Evolutionary conservation across 2,113 vertebrate genomes (phyloP).

Genomic region (Daphoenositta chrysoptera): DNA sequence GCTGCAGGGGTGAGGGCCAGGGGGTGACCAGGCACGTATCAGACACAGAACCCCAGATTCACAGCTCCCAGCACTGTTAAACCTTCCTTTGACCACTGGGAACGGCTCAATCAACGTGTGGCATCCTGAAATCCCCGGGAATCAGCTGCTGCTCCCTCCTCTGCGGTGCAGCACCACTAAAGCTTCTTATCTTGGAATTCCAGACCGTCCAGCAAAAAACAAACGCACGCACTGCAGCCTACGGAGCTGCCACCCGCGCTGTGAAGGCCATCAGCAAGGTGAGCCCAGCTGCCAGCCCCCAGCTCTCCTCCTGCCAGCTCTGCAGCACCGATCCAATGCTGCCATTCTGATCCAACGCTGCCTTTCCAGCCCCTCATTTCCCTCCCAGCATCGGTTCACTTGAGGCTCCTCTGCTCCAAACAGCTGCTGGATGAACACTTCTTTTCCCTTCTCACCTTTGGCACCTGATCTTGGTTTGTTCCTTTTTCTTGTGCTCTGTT

Average conservation of each 20-base stretch:
- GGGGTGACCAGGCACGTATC: not conserved
- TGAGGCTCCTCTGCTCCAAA: not conserved
- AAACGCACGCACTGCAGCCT: constrained; percentile 57
- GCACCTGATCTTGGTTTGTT: not conserved
- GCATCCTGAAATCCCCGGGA: not conserved
- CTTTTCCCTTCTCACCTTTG: not conserved
- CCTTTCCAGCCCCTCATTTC: rapidly evolving
- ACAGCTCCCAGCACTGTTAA: not conserved
- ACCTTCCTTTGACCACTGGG: not conserved
- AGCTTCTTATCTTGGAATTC: not conserved
- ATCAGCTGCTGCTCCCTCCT: rapidly evolving
- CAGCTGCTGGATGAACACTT: not conserved
- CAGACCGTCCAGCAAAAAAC: constrained; percentile 94
- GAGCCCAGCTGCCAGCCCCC: not conserved
- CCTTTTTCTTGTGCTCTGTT: not conserved
- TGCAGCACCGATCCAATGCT: rapidly evolving
- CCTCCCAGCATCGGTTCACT: rapidly evolving
- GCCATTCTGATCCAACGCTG: not conserved
- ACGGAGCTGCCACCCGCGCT: constrained; percentile 79
- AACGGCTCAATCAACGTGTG: rapidly evolving
- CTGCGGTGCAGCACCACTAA: not conserved
- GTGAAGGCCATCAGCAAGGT: constrained; percentile 95
- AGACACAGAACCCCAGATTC: not conserved
- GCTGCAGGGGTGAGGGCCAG: not conserved
- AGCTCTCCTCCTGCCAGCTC: not conserved